Conservation (phyloP, 2,888 invertebrate species). For the Esperia sulphurella region DNA sequence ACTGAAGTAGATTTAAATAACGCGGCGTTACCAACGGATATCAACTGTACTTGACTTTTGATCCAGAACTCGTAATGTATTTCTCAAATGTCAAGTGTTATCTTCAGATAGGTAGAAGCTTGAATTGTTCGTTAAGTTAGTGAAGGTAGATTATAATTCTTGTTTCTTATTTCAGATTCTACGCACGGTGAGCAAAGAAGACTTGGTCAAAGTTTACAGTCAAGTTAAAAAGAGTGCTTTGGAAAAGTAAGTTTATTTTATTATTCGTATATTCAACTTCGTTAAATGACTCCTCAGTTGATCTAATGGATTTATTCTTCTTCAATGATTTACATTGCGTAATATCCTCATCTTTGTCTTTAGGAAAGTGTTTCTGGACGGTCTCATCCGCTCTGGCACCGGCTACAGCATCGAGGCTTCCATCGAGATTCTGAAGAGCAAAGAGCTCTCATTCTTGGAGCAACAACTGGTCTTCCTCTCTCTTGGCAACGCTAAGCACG, state of each 20-base stretch:
- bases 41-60: too few species aligned
- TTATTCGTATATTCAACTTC: too few species aligned
- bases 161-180: slow-evolving; percentile 75
- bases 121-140: too few species aligned
- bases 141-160: too few species aligned
- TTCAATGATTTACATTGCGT: too few species aligned
- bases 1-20: too few species aligned
- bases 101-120: too few species aligned
- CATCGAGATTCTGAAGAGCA: slow-evolving; percentile 82
- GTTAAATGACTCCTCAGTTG: background rate
- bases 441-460: slow-evolving; percentile 78
- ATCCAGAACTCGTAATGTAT: too few species aligned
- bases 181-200: slow-evolving; percentile 82
- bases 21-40: too few species aligned
- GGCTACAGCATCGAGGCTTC: slow-evolving; percentile 86
- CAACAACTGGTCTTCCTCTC: slow-evolving; percentile 83
- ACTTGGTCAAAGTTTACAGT: slow-evolving; percentile 83
- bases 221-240: slow-evolving; percentile 80
- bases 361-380: slow-evolving; percentile 89
- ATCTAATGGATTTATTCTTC: background rate
- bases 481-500: slow-evolving; percentile 83
- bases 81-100: too few species aligned
- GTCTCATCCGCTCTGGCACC: slow-evolving; percentile 88
- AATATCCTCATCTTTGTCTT: background rate
- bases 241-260: slow-evolving; percentile 70